Percentiles rank a stretch among this genome's conserved stretches.
These are phyloP conservation scores for Pelusios castaneus DNA, from an alignment of 2,113 vertebrate genomes.

Conservation along the genomic window DNA sequence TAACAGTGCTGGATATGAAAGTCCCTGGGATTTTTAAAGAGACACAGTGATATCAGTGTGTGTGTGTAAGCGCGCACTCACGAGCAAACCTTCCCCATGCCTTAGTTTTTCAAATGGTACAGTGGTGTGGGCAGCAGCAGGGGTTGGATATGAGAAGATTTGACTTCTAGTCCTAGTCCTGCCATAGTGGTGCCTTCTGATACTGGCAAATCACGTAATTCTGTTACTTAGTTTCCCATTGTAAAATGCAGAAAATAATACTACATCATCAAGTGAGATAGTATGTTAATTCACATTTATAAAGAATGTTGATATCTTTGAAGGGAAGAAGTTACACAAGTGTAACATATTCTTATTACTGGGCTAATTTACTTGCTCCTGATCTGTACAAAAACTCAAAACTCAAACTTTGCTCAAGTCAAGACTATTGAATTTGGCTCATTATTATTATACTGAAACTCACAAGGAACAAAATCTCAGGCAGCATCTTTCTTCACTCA, in stretches of 20 bases:
- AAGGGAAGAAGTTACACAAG: constrained; percentile 9
- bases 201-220: neutral
- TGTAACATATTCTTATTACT: constrained; percentile 1
- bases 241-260: neutral
- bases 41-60: constrained; percentile 3
- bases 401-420: constrained; percentile 62
- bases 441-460: constrained; percentile 59
- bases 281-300: neutral
- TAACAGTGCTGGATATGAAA: constrained; percentile 38
- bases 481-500: neutral
- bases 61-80: neutral
- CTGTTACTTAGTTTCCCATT: neutral
- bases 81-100: constrained; percentile 46
- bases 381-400: constrained; percentile 39
- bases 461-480: constrained; percentile 64
- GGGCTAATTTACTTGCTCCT: constrained; percentile 34
- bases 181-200: neutral
- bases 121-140: constrained; percentile 4
- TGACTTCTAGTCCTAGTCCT: neutral
- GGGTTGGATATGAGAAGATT: neutral
- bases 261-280: neutral
- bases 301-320: constrained; percentile 9
- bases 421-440: constrained; percentile 57
- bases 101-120: constrained; percentile 54
- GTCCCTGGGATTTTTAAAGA: constrained; percentile 59